A percentile compares a stretch with the other conserved stretches of the same genome.
Conservation (phyloP, 2,888 invertebrate genomes). For the Clitarchus hookeri region DNA sequence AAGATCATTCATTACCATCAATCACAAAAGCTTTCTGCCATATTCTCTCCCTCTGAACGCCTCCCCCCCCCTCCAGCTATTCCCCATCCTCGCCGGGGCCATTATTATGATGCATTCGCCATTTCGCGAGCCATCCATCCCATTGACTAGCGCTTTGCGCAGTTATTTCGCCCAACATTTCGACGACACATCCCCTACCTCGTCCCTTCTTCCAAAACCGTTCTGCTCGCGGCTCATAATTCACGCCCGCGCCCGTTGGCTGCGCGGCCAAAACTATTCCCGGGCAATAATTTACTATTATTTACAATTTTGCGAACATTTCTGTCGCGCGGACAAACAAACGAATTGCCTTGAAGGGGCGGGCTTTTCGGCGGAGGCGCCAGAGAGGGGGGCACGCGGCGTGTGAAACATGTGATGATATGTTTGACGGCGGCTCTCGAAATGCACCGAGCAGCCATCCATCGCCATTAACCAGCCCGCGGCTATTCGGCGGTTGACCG, state of each 20-base stretch:
- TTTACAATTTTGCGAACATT: conserved; percentile 32
- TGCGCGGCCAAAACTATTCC: conserved; percentile 22
- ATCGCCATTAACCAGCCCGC: not conserved
- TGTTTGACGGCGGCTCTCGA: conserved; percentile 17
- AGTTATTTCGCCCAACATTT: conserved; percentile 24
- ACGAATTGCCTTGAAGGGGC: conserved; percentile 20
- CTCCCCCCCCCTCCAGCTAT: not conserved
- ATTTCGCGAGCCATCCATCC: conserved; percentile 14
- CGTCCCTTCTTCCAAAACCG: not conserved
- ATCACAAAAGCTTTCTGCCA: conserved; percentile 25
- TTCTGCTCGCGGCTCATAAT: not conserved
- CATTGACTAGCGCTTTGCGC: conserved; percentile 11
- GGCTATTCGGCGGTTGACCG: not conserved
- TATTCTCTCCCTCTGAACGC: conserved; percentile 15
- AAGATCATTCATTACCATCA: conserved; percentile 26
- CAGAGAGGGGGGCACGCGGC: not conserved
- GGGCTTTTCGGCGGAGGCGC: not conserved
- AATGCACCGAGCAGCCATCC: conserved; percentile 24
- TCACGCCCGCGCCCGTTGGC: not conserved
- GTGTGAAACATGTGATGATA: conserved; percentile 18
- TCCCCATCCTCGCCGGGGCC: too few species aligned
- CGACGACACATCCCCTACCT: not conserved
- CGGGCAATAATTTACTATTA: conserved; percentile 37
- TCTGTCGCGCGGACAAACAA: conserved; percentile 11
- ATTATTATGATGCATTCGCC: conserved; percentile 17